These are phyloP conservation scores for Bombus consobrinus DNA, from an alignment of 1,140 invertebrate species.

Conservation along the genomic window DNA sequence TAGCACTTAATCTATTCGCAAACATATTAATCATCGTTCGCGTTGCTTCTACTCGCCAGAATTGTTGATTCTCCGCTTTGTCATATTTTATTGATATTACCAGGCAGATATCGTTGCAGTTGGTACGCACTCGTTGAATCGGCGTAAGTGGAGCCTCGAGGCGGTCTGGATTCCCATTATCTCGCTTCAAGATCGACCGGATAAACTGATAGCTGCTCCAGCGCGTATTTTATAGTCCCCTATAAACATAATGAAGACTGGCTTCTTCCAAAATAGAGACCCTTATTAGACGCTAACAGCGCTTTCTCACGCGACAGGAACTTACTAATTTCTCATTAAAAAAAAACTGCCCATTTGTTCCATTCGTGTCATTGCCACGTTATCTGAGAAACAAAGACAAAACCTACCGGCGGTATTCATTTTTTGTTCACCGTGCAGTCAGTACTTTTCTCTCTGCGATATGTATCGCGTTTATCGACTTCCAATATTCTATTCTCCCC, in stretches of 20 bases:
- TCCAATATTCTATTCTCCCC: background rate
- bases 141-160: constrained; percentile 25
- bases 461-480: constrained; percentile 1
- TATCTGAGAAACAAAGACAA: background rate
- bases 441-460: background rate
- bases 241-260: constrained; percentile 9
- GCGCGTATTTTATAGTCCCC: background rate
- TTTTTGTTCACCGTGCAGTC: background rate
- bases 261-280: background rate
- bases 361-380: background rate
- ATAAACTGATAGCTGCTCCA: constrained; percentile 26
- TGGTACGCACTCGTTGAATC: background rate
- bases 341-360: background rate
- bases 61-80: background rate
- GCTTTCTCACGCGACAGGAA: background rate
- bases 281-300: background rate
- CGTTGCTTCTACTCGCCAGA: background rate
- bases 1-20: background rate
- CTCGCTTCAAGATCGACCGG: constrained; percentile 20
- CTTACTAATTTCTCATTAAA: background rate
- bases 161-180: constrained; percentile 31
- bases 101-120: constrained; percentile 7
- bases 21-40: constrained; percentile 14
- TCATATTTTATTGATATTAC: constrained; percentile 14
- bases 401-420: background rate